Evolutionary conservation across 2,888 invertebrate genomes (phyloP), one percentile per base, ranked within the genome.

Genomic region (Oeneis ivallda): DNA sequence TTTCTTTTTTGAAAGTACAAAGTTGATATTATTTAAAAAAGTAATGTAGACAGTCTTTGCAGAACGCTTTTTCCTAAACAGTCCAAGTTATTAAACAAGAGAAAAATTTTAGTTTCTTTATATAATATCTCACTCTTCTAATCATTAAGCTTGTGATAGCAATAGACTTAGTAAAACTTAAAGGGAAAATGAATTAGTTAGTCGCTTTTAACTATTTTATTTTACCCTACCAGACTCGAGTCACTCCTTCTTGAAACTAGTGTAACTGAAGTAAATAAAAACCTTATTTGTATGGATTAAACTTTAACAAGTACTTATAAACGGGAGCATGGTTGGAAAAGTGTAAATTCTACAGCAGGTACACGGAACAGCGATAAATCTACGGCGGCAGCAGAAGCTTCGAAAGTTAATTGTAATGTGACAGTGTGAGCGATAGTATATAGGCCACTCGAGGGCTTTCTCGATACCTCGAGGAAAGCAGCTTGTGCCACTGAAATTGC

Each of bases 391-490:
- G 32, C 58, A 47, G 58, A 34, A 79, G 78, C 80, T 73, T 79
- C 70, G 83, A 82, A 78, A 83, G 84, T 79, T 81, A 83, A 81
- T 82, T 78, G 75, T 71, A 68, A 69, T 71, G 71, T 71, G 66
- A 77, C 75, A 72, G 69, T n/a, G n/a, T n/a, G n/a, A 69, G 67
- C 70, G 71, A 72, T 68, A 56, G 74, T 75, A 81, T 78, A 83
- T 80, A 78, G 79, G 79, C 72, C 75, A 76, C 79, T 74, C 65
- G 75, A 71, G 77, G 77, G 79, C 82, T 83, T 84, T 84, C 83
- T 76, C 70, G 62, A 63, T 50, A 61, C 61, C 69, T 65, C 41
- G 70, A 69, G 69, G 65, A 70, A 70, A 70, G 69, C 70, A 61
- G 50, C 62, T 49, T 19, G 45, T 26, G 49, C 39, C 54, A 52